These are phyloP conservation scores for Aythya baeri DNA, from an alignment of 2,113 vertebrate species.

Conservation along the genomic window DNA sequence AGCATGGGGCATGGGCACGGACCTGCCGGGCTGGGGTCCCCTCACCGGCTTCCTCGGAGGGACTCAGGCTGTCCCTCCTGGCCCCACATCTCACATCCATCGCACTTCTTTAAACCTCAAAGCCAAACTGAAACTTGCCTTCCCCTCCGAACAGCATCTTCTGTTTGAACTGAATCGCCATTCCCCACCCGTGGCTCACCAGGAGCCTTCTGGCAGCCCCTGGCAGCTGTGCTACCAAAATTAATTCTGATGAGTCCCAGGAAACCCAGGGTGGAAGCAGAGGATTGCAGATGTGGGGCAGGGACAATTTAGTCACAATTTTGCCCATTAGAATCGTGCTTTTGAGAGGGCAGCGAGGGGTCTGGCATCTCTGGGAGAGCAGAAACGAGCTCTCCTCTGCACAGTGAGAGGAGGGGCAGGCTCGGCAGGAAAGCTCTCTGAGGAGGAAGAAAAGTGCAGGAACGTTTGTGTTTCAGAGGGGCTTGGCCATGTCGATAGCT, in stretches of 20 bases:
- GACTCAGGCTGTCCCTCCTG: neutral
- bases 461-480: neutral
- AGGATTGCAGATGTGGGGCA: fast-evolving
- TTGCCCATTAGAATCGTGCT: neutral
- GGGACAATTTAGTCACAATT: neutral
- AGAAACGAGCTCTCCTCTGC: neutral
- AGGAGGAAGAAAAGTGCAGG: neutral
- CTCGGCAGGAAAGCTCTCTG: fast-evolving
- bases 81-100: neutral
- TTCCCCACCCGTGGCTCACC: neutral
- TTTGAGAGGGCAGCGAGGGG: fast-evolving
- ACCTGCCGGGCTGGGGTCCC: neutral
- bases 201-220: neutral
- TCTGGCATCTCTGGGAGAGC: fast-evolving
- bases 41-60: neutral
- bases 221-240: neutral
- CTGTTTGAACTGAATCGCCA: neutral
- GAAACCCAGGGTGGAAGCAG: neutral
- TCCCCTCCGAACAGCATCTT: neutral
- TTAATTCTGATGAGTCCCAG: neutral
- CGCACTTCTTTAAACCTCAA: neutral
- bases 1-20: neutral
- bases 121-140: neutral
- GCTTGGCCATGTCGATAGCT: neutral
- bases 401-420: neutral